Conservation (phyloP, 2,797 vertebrate species). For the Labroides dimidiatus region DNA sequence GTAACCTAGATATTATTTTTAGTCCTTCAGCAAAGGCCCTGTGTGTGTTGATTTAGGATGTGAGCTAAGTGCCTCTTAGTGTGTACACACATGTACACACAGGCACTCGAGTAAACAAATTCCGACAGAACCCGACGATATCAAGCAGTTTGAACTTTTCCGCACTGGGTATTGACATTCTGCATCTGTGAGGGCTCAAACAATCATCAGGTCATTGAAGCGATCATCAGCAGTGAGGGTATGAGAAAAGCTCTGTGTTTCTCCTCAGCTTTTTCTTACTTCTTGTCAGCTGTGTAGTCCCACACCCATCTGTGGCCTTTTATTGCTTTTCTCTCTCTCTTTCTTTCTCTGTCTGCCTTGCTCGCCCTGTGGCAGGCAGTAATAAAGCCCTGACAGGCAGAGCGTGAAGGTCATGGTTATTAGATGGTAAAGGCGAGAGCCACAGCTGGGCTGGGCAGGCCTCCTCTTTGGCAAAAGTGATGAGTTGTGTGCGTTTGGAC, state of each 20-base stretch:
- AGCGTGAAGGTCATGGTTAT: conserved; percentile 83
- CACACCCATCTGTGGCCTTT: conserved; percentile 75
- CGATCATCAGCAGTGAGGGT: conserved; percentile 58
- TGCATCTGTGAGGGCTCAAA: conserved; percentile 29
- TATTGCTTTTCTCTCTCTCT: conserved; percentile 66
- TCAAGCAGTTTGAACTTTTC: conserved; percentile 20
- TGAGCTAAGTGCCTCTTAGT: conserved; percentile 56
- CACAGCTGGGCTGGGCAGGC: conserved; percentile 81
- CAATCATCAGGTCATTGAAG: conserved; percentile 63
- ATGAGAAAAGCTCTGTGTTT: conserved; percentile 74
- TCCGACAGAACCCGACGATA: conserved; percentile 13
- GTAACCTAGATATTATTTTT: conserved; percentile 85
- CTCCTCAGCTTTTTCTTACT: conserved; percentile 61
- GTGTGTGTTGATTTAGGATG: conserved; percentile 70
- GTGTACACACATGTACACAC: conserved; percentile 10
- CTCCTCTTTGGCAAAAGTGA: conserved; percentile 72
- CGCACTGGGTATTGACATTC: conserved; percentile 28
- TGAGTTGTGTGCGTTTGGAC: conserved; percentile 66
- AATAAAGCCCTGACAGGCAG: conserved; percentile 81
- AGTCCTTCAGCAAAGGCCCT: conserved; percentile 67
- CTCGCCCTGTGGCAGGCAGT: conserved; percentile 65
- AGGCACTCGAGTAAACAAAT: conserved; percentile 34
- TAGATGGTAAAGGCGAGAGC: conserved; percentile 77
- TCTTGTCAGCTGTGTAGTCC: conserved; percentile 73
- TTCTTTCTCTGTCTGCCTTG: conserved; percentile 42